Conservation (phyloP, 2,888 invertebrate species). For the Pecten maximus region DNA sequence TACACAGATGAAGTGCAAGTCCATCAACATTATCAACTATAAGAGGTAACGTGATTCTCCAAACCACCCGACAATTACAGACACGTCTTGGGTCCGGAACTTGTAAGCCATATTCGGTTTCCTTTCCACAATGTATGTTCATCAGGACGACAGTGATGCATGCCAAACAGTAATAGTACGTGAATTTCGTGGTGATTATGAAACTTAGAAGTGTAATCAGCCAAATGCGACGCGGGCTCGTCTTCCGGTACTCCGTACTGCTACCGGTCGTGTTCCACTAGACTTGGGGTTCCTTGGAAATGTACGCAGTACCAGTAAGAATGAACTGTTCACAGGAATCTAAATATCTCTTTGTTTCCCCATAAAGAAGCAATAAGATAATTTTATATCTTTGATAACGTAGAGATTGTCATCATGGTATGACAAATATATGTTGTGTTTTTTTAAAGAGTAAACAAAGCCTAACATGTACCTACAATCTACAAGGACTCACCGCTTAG, state of each 20-base stretch:
- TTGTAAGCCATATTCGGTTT: background rate
- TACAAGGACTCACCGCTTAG: too few relatives aligned
- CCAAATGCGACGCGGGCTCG: background rate
- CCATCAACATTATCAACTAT: background rate
- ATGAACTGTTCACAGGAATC: too few relatives aligned
- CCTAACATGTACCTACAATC: too few relatives aligned
- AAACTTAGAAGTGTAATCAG: background rate
- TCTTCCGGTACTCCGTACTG: background rate
- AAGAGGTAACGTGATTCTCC: background rate
- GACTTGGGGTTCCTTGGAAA: background rate
- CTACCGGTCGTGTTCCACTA: background rate
- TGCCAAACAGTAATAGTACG: background rate
- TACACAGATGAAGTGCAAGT: background rate
- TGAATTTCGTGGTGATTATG: background rate
- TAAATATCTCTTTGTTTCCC: too few relatives aligned
- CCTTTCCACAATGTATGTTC: background rate
- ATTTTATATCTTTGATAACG: too few relatives aligned
- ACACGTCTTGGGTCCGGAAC: background rate
- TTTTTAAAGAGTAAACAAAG: too few relatives aligned
- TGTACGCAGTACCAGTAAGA: background rate
- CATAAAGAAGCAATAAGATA: too few relatives aligned
- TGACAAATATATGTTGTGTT: too few relatives aligned
- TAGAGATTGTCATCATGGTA: too few relatives aligned
- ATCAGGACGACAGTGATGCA: background rate
- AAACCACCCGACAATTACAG: background rate